These are phyloP conservation scores for Chrysina gloriosa DNA, from an alignment of 2,888 invertebrate species.

Conservation along the genomic window DNA sequence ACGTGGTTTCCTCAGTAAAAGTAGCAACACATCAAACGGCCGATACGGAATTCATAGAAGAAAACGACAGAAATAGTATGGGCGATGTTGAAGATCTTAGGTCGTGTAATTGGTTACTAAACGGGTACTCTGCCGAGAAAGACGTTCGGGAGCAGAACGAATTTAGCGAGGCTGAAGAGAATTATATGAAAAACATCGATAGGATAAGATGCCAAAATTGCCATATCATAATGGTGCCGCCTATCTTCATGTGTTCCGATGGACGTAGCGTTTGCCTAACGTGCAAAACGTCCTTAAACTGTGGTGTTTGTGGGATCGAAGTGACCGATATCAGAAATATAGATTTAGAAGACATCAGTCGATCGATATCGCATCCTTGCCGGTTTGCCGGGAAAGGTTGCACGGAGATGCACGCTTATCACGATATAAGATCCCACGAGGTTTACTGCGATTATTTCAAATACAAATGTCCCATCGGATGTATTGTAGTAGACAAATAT, in stretches of 20 bases:
- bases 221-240: slow-evolving; percentile 38
- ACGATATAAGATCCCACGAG: slow-evolving; percentile 44
- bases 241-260: slow-evolving; percentile 42
- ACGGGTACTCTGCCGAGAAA: not conserved
- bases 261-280: slow-evolving; percentile 42
- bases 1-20: slow-evolving; percentile 11
- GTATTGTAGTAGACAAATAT: slow-evolving; percentile 37
- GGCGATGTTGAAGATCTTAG: not conserved
- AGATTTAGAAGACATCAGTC: slow-evolving; percentile 45
- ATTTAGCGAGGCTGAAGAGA: slow-evolving; percentile 21
- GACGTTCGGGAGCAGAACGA: not conserved
- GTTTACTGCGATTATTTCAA: slow-evolving; percentile 45
- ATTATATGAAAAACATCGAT: slow-evolving; percentile 32
- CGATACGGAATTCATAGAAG: slow-evolving; percentile 26
- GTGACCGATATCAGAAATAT: slow-evolving; percentile 43
- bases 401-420: slow-evolving; percentile 18
- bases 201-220: slow-evolving; percentile 40
- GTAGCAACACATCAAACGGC: slow-evolving; percentile 27
- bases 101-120: slow-evolving; percentile 1
- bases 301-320: slow-evolving; percentile 36
- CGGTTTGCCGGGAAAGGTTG: slow-evolving; percentile 45
- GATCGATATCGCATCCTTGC: slow-evolving; percentile 42
- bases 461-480: slow-evolving; percentile 45
- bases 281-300: slow-evolving; percentile 40
- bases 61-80: slow-evolving; percentile 3